A percentile compares a stretch with the other conserved stretches of the same genome.
phyloP scores from a whole-genome alignment of 1,140 invertebrate species.

The Brachionus rotundiformis region DNA sequence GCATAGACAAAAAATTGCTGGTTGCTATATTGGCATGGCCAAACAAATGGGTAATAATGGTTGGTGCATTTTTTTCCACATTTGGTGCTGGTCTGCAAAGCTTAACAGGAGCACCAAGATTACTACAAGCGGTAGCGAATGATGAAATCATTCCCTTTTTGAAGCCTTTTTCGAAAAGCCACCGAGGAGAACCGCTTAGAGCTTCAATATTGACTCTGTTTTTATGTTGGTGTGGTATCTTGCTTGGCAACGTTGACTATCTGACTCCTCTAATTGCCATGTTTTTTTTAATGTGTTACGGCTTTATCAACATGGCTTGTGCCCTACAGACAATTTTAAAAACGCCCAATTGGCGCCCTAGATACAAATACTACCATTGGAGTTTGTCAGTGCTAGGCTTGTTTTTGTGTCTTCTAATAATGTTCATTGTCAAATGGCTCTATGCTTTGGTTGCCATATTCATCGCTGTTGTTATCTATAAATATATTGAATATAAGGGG shows the following conservation, averaged over 20 bases:
- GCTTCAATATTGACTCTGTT: constrained; percentile 85
- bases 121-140: constrained; percentile 88
- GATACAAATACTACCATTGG: constrained; percentile 99
- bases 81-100: constrained; percentile 97
- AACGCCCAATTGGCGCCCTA: constrained; percentile 95
- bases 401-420: constrained; percentile 89
- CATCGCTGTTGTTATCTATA: constrained; percentile 93
- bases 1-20: constrained; percentile 88
- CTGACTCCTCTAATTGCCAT: constrained; percentile 68
- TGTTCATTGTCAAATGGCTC: constrained; percentile 99
- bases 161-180: constrained; percentile 83
- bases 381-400: constrained; percentile 86
- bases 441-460: constrained; percentile 93
- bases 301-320: constrained; percentile 97
- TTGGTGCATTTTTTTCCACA: constrained; percentile 94
- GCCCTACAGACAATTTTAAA: constrained; percentile 87
- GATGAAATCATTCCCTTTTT: constrained; percentile 96
- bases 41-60: constrained; percentile 78
- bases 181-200: constrained; percentile 86
- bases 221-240: constrained; percentile 80
- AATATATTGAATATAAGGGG: constrained; percentile 99
- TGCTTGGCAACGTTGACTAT: constrained; percentile 71
- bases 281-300: constrained; percentile 99
- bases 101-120: constrained; percentile 76
- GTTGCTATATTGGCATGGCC: constrained; percentile 98